Evolutionary conservation across 2,888 invertebrate species (phyloP), one percentile per base, ranked within the genome.

Genomic region (Dryadula phaetusa): DNA sequence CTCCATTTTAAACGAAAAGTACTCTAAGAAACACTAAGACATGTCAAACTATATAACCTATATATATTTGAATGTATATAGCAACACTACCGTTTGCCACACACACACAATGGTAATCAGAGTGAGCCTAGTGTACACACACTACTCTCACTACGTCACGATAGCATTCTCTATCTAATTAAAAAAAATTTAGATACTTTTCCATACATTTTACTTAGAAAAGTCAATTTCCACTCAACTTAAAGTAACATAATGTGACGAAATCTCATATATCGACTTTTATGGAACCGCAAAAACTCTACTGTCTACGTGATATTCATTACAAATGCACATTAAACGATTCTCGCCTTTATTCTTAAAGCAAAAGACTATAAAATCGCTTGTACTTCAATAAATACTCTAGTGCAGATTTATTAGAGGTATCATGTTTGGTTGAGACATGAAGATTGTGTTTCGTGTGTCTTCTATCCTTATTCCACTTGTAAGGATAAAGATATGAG

Each of bases 401-500:
- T 67, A 62, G 69, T 66, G 70, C 70, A 72, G 73, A 73, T 73
- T 73, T 73, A 73, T 73, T 73, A 72, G 72, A 69, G 67, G 69
- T 67, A 69, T 69, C 71, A 72, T 70, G 64, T 72, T 70, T 66
- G 68, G 65, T 53, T 52, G 70, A 63, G 66, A 66, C 68, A 63
- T 63, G 53, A 65, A 62, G 65, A 67, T 70, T 67, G 65, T 63
- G 62, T 70, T 70, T 64, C 70, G 49, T 61, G 34, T 66, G 25
- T 56, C 44, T 60, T 25, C 58, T 49, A 10, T 71, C 62, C 46
- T 62, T 66, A 14, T 71, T 64, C 22, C 20, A 8, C 66, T 60
- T 60, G 18, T 28, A 20, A 18, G 25, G 3, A 46, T 52, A 46
- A 28, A 16, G 18, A 20, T n/a, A 3, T 22, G 22, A 46, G 16